Evolutionary conservation across 1,140 invertebrate genomes (phyloP).

Genomic region (Pseudoatta argentina): DNA sequence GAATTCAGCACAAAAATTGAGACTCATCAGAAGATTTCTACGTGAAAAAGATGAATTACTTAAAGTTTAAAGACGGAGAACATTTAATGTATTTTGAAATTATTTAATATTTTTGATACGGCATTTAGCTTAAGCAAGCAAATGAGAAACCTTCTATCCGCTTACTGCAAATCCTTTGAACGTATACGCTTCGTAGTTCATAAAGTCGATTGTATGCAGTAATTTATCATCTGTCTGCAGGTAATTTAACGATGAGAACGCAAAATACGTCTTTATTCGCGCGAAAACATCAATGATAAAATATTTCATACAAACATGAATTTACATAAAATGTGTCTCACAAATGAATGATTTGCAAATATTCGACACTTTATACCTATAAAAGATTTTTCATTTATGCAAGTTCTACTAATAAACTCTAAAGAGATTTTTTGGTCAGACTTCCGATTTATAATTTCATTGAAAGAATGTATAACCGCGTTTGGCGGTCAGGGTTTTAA

Average conservation of each 20-base stretch:
- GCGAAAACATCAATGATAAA: neutral
- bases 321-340: neutral
- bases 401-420: neutral
- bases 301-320: neutral
- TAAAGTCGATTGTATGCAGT: constrained; percentile 11
- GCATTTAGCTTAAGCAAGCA: neutral
- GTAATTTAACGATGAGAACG: constrained; percentile 25
- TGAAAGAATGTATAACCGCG: neutral
- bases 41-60: neutral
- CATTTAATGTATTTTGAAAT: neutral
- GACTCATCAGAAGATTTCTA: neutral
- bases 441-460: constrained; percentile 5
- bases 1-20: neutral
- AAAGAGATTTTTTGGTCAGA: neutral
- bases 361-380: neutral
- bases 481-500: constrained; percentile 23
- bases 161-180: constrained; percentile 45
- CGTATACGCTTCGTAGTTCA: constrained; percentile 32
- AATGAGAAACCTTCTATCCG: constrained; percentile 11
- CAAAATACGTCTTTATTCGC: constrained; percentile 15
- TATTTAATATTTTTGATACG: constrained; percentile 31
- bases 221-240: constrained; percentile 53
- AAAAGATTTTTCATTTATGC: neutral
- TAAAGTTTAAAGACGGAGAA: neutral
- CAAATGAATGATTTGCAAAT: neutral